Conservation (phyloP, 2,888 invertebrate species). For the Perithous albicinctus region DNA sequence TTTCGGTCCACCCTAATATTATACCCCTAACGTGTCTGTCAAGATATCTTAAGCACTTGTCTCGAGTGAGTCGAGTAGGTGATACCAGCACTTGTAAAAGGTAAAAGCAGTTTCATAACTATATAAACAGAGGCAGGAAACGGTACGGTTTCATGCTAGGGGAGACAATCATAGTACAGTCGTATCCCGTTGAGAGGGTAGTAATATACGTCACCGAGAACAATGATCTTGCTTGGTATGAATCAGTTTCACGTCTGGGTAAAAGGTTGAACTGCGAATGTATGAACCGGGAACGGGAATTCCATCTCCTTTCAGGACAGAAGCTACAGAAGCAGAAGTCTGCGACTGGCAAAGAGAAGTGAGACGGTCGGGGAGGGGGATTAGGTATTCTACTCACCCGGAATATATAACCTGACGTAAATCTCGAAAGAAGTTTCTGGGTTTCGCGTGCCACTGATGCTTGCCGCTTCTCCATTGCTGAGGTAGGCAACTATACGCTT, state of each 20-base stretch:
- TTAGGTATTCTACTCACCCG: conserved; percentile 49
- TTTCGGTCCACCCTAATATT: too few species aligned
- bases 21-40: background rate
- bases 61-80: conserved; percentile 11
- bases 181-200: conserved; percentile 34
- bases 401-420: conserved; percentile 70
- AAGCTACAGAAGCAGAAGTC: conserved; percentile 52
- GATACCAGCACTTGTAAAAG: background rate
- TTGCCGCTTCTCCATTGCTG: conserved; percentile 60
- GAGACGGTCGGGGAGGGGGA: conserved; percentile 18
- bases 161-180: conserved; percentile 25
- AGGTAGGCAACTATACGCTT: conserved; percentile 69
- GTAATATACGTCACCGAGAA: conserved; percentile 65
- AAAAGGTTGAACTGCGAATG: conserved; percentile 44
- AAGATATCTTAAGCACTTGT: conserved; percentile 20
- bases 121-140: background rate
- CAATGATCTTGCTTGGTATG: conserved; percentile 64
- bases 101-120: conserved; percentile 20
- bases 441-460: conserved; percentile 45
- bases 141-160: conserved; percentile 27
- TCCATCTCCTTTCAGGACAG: conserved; percentile 36
- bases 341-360: conserved; percentile 11
- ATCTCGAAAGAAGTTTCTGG: conserved; percentile 63
- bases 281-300: conserved; percentile 45
- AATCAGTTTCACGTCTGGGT: conserved; percentile 64